phyloP scores from a whole-genome alignment of 2,797 vertebrate genomes.

The Hirundo rustica region DNA sequence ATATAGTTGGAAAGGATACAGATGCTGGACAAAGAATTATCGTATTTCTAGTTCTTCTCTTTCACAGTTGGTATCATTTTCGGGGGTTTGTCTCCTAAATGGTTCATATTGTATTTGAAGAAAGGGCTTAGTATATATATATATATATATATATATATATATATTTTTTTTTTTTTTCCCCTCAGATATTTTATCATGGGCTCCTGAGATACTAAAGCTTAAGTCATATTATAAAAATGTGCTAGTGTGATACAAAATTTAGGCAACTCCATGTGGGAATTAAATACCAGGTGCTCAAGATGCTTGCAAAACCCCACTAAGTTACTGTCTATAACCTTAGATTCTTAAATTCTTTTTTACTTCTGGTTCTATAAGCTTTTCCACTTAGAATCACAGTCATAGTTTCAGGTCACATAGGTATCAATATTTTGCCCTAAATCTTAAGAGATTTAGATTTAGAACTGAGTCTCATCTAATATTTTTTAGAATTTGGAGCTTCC shows the following conservation, averaged over 20 bases:
- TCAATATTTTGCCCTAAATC: neutral
- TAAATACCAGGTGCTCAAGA: neutral
- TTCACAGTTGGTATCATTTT: neutral
- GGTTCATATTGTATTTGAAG: neutral
- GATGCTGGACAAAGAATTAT: neutral
- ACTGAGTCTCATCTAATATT: neutral
- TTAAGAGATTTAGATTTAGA: neutral
- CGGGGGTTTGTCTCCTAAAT: neutral
- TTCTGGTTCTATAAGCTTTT: neutral
- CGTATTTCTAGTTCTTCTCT: neutral
- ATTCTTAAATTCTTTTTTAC: neutral
- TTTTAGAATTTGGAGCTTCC: neutral
- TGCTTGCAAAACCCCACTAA: neutral
- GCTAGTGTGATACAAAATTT: neutral
- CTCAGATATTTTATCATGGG: neutral
- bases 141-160: too few relatives aligned
- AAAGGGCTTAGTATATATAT: neutral
- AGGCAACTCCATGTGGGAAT: neutral
- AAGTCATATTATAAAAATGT: neutral
- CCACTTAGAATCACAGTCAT: neutral
- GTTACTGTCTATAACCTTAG: neutral
- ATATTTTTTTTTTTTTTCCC: neutral
- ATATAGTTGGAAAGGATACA: neutral
- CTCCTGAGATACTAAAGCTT: neutral
- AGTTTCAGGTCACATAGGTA: neutral